Conservation (phyloP, 2,888 invertebrate species). For the Eristalis arbustorum region DNA sequence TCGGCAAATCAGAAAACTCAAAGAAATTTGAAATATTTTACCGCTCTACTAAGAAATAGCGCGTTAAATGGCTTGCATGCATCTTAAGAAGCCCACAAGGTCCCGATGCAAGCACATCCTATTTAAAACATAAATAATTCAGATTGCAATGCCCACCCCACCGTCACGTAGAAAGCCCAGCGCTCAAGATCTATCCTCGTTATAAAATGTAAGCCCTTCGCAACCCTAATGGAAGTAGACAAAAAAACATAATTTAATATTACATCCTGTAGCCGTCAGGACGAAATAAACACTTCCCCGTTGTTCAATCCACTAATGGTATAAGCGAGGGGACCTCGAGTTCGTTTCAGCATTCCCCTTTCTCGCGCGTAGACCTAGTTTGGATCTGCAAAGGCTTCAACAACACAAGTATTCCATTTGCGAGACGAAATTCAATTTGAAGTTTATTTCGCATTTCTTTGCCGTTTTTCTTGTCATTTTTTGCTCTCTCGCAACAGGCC, state of each 20-base stretch:
- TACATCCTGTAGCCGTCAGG: slow-evolving; percentile 13
- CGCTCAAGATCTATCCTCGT: not conserved
- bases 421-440: slow-evolving; percentile 52
- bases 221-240: not conserved
- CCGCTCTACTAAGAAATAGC: no score
- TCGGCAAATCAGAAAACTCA: no score
- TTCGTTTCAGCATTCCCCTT: not conserved
- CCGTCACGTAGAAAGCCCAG: not conserved
- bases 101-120: not conserved
- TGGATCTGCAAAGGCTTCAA: slow-evolving; percentile 18
- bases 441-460: slow-evolving; percentile 34
- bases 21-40: no score
- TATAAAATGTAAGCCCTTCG: not conserved
- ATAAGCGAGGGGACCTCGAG: not conserved
- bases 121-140: not conserved
- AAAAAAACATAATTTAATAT: slow-evolving; percentile 6
- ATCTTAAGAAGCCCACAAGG: no score
- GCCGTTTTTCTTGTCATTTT: not conserved
- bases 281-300: slow-evolving; percentile 2
- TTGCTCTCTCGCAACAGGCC: slow-evolving; percentile 23
- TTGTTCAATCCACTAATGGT: not conserved
- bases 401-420: slow-evolving; percentile 65
- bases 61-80: no score
- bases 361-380: slow-evolving; percentile 9
- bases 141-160: not conserved